Base-by-base conservation (phyloP, 2,797 vertebrate genomes). In the Coranthus polyacanthus region DNA sequence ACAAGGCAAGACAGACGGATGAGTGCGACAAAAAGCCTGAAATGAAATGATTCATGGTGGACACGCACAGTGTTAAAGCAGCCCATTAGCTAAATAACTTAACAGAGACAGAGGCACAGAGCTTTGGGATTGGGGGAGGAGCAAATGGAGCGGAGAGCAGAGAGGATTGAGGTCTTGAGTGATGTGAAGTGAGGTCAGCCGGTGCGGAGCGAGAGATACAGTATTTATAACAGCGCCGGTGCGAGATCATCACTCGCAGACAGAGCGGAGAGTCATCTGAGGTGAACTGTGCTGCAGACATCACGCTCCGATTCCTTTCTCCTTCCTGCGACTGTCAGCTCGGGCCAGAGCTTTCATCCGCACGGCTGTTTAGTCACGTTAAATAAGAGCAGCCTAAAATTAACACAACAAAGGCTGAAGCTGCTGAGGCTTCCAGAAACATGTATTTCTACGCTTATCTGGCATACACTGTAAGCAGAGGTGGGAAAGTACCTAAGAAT, bases 1-100 rank as follows among this genome's bases (percentile, higher is more conserved):
- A 45, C 13, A 11, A 46, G 34, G 52, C 65, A 58, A 59, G 53
- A 50, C 44, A 52, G 59, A 79, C 22, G 41, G 57, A 84, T 55
- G 64, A 72, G 54, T 41, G 70, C 36, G 11, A 76, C 78, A 66
- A 37, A 62, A 55, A 44, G 60, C 38, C 18, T 13, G 39, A 45
- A 47, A 64, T n/a, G 32, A 18, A 12, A 3, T 62, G 68, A 78
- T 44, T 79, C 65, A 71, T 65, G 60, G 56, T 16, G 7, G 6
- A 36, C 58, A 51, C 8, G 41, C 43, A 16, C 22, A 3, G 56
- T 22, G 57, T 42, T 50, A 39, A 59, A 65, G 54, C 52, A 50
- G 29, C 22, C 58, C 63, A 73, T 77, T 70, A 85, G 59, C 78
- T 71, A 29, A 78, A 78, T 78, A 62, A 78, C 60, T 60, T 6